Percentiles rank a stretch among this genome's conserved stretches.
Evolutionary conservation across 2,113 vertebrate genomes (phyloP).

Genomic region (Aspidoscelis tigris): DNA sequence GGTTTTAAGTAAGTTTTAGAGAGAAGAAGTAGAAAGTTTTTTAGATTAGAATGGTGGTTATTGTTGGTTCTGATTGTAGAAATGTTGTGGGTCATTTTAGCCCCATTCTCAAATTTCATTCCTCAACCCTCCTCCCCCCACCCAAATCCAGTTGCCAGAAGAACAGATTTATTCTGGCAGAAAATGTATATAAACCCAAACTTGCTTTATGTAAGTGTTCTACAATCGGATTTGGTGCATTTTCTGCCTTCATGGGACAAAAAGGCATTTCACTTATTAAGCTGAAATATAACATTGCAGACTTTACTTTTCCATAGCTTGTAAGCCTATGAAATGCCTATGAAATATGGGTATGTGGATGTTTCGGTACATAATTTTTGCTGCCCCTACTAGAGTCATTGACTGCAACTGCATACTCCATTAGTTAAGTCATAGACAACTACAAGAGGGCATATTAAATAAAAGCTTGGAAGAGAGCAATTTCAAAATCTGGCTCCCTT

Average conservation of each 20-base stretch:
- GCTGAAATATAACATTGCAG: not conserved
- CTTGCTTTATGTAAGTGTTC: slow-evolving; percentile 57
- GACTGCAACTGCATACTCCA: not conserved
- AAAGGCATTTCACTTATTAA: slow-evolving; percentile 5
- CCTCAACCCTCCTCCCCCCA: slow-evolving; percentile 37
- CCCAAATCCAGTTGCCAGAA: slow-evolving; percentile 56
- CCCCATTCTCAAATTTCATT: slow-evolving; percentile 58
- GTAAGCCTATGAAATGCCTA: not conserved
- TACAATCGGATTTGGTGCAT: not conserved
- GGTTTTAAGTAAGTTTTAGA: slow-evolving; percentile 5
- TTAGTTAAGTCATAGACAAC: not conserved
- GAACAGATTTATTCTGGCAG: slow-evolving; percentile 65
- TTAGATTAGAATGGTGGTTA: slow-evolving; percentile 48
- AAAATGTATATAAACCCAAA: slow-evolving; percentile 50
- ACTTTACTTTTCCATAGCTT: not conserved
- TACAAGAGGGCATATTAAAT: not conserved
- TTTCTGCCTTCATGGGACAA: slow-evolving; percentile 44
- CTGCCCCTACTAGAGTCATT: not conserved
- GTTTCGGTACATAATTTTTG: slow-evolving; percentile 4
- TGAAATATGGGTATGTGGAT: not conserved
- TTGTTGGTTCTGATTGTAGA: slow-evolving; percentile 58
- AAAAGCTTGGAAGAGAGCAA: not conserved
- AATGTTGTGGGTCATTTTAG: slow-evolving; percentile 64
- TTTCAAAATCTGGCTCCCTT: not conserved
- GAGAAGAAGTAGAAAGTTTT: slow-evolving; percentile 46